Evolutionary conservation across 1,140 invertebrate genomes (phyloP).

Genomic region (Drusus annulatus): DNA sequence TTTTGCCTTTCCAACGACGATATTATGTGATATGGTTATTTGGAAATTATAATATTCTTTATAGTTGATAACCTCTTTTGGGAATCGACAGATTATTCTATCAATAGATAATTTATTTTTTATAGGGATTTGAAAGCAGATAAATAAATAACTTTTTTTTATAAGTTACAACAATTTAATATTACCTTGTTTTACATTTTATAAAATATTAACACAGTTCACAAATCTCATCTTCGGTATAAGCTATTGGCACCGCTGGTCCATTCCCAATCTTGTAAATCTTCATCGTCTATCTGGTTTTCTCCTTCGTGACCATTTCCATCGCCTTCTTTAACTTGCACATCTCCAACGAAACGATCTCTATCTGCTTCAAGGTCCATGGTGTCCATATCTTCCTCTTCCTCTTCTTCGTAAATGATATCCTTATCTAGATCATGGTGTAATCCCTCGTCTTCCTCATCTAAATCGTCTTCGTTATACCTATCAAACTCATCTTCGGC

Average conservation of each 20-base stretch:
- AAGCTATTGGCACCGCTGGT: slow-evolving; percentile 58
- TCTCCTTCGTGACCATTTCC: slow-evolving; percentile 56
- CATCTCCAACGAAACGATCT: slow-evolving; percentile 63
- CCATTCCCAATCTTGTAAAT: slow-evolving; percentile 69
- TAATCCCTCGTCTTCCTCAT: slow-evolving; percentile 63
- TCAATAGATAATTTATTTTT: too few species aligned
- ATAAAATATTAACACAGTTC: slow-evolving; percentile 21
- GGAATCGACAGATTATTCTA: too few species aligned
- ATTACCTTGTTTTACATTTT: slow-evolving; percentile 8
- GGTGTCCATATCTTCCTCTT: slow-evolving; percentile 60
- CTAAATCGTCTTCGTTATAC: slow-evolving; percentile 61
- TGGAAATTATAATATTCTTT: too few species aligned
- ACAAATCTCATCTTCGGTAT: slow-evolving; percentile 33
- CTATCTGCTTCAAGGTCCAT: slow-evolving; percentile 64
- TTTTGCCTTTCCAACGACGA: too few species aligned
- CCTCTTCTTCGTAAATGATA: slow-evolving; percentile 69
- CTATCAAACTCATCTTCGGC: slow-evolving; percentile 53
- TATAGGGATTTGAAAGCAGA: too few species aligned
- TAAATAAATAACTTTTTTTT: background rate
- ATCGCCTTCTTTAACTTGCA: slow-evolving; percentile 56
- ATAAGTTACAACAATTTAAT: background rate
- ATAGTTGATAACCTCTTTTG: too few species aligned
- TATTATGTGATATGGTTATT: too few species aligned
- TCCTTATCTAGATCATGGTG: slow-evolving; percentile 64
- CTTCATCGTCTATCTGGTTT: slow-evolving; percentile 62